Evolutionary conservation across 2,113 vertebrate genomes (phyloP).

Genomic region (Grus americana): DNA sequence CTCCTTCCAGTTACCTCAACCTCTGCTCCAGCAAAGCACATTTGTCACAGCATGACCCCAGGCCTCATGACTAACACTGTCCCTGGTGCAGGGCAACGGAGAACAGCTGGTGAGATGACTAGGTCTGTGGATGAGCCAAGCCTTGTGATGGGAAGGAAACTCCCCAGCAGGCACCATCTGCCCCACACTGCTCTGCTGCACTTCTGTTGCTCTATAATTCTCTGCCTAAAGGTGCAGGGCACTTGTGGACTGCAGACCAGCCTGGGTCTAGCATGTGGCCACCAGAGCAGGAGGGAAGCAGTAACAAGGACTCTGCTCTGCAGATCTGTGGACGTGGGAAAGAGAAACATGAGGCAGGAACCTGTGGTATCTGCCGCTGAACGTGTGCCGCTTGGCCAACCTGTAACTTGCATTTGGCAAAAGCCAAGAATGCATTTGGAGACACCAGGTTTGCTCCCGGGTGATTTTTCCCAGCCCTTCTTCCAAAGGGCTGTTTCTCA

Average conservation of each 20-base stretch:
- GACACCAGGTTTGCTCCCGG: neutral
- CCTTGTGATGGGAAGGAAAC: neutral
- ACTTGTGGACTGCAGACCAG: neutral
- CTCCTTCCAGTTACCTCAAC: neutral
- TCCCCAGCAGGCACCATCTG: neutral
- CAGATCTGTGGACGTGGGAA: neutral
- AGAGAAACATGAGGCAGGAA: neutral
- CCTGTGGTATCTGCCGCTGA: neutral
- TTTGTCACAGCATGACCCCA: neutral
- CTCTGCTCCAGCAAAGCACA: neutral
- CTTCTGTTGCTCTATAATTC: neutral
- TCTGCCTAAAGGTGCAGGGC: neutral
- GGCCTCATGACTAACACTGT: accelerated
- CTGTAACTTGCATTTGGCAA: neutral
- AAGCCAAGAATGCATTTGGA: neutral
- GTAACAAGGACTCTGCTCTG: neutral
- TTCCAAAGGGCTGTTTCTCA: neutral
- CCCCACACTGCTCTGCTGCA: neutral
- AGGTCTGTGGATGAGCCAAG: neutral
- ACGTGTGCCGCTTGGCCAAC: neutral
- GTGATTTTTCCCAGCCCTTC: neutral
- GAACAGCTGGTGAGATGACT: neutral
- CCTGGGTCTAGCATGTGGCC: neutral
- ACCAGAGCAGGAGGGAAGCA: neutral
- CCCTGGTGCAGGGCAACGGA: neutral